Percentiles rank a stretch among this genome's conserved stretches.
phyloP scores from a whole-genome alignment of 2,113 vertebrate genomes.

The Zapornia atra region DNA sequence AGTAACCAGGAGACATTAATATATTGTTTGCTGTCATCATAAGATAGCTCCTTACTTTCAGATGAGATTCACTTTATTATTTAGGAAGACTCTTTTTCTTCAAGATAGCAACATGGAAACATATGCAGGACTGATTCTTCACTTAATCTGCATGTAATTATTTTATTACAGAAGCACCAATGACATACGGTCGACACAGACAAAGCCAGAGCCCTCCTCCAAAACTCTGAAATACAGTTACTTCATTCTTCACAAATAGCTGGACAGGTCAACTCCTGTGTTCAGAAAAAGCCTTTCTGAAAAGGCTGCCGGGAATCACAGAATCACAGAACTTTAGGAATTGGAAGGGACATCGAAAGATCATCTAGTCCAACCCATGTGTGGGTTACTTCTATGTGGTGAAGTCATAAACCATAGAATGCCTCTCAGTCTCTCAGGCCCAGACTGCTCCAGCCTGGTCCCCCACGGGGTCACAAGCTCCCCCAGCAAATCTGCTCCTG shows the following conservation, averaged over 20 bases:
- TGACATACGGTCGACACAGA: accelerated
- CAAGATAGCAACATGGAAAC: neutral
- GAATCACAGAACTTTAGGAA: no score
- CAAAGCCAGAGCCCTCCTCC: neutral
- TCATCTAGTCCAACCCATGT: no score
- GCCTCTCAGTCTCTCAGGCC: no score
- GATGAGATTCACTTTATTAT: neutral
- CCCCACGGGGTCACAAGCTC: no score
- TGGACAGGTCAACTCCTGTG: neutral
- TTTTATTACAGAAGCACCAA: neutral
- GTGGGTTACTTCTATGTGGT: no score
- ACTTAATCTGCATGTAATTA: neutral
- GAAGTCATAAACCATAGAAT: no score
- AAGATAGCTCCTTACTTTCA: neutral
- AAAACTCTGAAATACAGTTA: neutral
- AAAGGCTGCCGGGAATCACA: neutral
- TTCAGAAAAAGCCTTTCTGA: neutral
- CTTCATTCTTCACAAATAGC: neutral
- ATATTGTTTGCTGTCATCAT: neutral
- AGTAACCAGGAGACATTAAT: neutral
- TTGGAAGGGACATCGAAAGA: no score
- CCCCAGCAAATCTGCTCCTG: no score
- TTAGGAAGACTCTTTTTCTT: neutral
- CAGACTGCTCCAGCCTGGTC: no score
- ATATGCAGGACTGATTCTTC: neutral